A percentile compares a stretch with the other conserved stretches of the same genome.
Conservation (phyloP, 1,140 invertebrate species). For the Charaxes varanes region DNA sequence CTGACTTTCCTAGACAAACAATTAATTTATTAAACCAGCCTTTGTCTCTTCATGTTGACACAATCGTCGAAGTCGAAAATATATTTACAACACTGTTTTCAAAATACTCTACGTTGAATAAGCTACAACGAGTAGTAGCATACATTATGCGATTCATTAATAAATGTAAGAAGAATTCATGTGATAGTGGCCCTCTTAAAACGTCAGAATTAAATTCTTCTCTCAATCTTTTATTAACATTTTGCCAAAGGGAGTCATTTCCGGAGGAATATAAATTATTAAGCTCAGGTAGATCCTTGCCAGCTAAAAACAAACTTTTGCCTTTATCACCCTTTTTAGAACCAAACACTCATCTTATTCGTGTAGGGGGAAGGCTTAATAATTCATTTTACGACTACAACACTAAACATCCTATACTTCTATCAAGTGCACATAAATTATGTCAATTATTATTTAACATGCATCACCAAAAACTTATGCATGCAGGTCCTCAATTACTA, state of each 20-base stretch:
- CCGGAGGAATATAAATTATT: slow-evolving; percentile 10
- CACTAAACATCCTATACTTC: slow-evolving; percentile 21
- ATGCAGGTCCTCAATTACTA: slow-evolving; percentile 19
- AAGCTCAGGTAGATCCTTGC: slow-evolving; percentile 7
- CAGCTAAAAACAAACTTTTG: slow-evolving; percentile 11
- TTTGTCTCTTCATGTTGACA: too few species aligned
- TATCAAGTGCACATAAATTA: slow-evolving; percentile 18
- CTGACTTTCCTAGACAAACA: slow-evolving; percentile 9
- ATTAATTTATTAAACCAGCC: too few species aligned
- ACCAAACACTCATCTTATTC: slow-evolving; percentile 13
- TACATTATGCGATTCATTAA: too few species aligned
- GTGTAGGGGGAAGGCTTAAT: slow-evolving; percentile 23
- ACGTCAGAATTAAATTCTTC: slow-evolving; percentile 4
- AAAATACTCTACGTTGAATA: too few species aligned
- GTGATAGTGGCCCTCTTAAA: background rate
- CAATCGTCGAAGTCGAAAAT: too few species aligned
- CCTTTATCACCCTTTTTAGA: slow-evolving; percentile 18
- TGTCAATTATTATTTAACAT: slow-evolving; percentile 12
- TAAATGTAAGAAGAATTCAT: too few species aligned
- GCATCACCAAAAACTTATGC: slow-evolving; percentile 13
- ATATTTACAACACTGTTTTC: too few species aligned
- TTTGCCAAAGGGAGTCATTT: slow-evolving; percentile 1
- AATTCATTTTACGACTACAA: slow-evolving; percentile 24
- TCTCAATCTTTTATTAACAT: slow-evolving; percentile 7
- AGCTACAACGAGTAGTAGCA: too few species aligned